A percentile compares a stretch with the other conserved stretches of the same genome.
phyloP scores from a whole-genome alignment of 2,113 vertebrate species.

The Acanthochromis polyacanthus region DNA sequence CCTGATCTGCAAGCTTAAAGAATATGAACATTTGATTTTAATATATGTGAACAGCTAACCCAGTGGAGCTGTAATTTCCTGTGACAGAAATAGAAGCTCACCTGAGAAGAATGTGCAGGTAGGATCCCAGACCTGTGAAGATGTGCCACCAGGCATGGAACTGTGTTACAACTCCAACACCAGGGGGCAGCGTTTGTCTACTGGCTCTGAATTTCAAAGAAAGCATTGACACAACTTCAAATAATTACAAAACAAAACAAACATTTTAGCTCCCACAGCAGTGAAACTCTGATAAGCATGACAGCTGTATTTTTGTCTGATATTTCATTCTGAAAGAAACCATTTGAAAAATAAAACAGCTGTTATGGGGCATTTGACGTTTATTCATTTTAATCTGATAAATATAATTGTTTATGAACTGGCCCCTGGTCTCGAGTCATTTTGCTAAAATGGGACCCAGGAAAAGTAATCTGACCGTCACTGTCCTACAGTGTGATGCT shows the following conservation, averaged over 20 bases:
- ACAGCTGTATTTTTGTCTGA: too few relatives aligned
- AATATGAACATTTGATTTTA: not conserved
- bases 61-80: not conserved
- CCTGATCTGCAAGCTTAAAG: constrained; percentile 93
- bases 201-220: constrained; percentile 82
- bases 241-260: not conserved
- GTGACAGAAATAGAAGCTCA: constrained; percentile 59
- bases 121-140: constrained; percentile 96
- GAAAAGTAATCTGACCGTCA: too few relatives aligned
- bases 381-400: too few relatives aligned
- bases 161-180: constrained; percentile 92
- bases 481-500: too few relatives aligned
- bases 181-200: constrained; percentile 87
- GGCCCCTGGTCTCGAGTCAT: too few relatives aligned
- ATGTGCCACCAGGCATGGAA: constrained; percentile 99
- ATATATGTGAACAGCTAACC: not conserved
- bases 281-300: too few relatives aligned
- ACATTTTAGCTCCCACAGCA: not conserved
- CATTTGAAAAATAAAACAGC: too few relatives aligned
- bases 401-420: too few relatives aligned
- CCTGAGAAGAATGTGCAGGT: constrained; percentile 97
- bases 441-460: too few relatives aligned
- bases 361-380: too few relatives aligned
- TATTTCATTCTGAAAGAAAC: too few relatives aligned
- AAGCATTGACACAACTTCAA: not conserved